Conservation (phyloP, 2,797 vertebrate species). For the Argentina silus region DNA sequence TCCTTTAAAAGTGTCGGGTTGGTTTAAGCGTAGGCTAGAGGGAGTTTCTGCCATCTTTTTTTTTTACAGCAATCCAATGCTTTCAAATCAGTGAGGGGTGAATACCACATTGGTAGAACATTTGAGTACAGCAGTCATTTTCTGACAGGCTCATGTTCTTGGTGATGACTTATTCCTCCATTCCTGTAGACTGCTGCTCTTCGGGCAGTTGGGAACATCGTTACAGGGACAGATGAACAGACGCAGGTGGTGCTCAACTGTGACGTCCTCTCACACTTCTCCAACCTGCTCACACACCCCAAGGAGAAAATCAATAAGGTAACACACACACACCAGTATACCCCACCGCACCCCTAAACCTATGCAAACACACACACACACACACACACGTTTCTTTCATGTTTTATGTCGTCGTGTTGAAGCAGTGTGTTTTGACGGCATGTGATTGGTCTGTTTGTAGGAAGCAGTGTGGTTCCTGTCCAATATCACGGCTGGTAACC, state of each 20-base stretch:
- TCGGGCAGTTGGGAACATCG: conserved; percentile 98
- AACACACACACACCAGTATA: conserved; percentile 31
- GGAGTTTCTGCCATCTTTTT: no score
- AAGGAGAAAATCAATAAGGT: conserved; percentile 99
- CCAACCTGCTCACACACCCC: conserved; percentile 95
- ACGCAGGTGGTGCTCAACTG: conserved; percentile 99
- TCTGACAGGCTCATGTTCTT: not conserved
- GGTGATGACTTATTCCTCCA: not conserved
- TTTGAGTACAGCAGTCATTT: not conserved
- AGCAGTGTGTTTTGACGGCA: conserved; percentile 17
- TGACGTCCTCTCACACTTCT: conserved; percentile 96
- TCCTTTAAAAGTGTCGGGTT: no score
- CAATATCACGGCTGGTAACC: conserved; percentile 99
- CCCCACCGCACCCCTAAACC: not conserved
- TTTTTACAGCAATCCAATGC: no score
- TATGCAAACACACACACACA: no score
- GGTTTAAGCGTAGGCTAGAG: no score
- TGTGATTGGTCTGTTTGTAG: conserved; percentile 71
- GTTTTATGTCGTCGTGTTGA: not conserved
- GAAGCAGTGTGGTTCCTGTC: conserved; percentile 99
- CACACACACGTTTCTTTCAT: no score
- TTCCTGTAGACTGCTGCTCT: conserved; percentile 90
- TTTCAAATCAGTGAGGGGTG: not conserved
- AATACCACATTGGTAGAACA: not conserved
- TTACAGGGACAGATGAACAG: conserved; percentile 98